Conservation (phyloP, 2,113 vertebrate genomes). For the Menidia beryllina region DNA sequence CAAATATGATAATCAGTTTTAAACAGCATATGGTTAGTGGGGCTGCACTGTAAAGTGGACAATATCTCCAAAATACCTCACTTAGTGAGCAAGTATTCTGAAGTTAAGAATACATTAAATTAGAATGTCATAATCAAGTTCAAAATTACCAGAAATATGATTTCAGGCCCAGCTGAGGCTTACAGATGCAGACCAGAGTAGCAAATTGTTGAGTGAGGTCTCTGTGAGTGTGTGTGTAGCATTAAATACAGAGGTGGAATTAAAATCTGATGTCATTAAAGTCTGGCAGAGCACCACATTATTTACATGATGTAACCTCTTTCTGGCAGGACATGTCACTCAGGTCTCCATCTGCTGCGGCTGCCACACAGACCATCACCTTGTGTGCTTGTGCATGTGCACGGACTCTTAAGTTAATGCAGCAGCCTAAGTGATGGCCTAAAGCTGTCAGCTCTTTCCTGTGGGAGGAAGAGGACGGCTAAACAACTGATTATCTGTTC, state of each 20-base stretch:
- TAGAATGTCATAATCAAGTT: constrained; percentile 69
- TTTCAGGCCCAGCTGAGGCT: constrained; percentile 63
- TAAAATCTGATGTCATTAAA: constrained; percentile 75
- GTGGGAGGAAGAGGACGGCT: constrained; percentile 49
- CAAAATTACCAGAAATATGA: constrained; percentile 67
- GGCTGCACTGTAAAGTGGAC: constrained; percentile 58
- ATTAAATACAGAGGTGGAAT: constrained; percentile 59
- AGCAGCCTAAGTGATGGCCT: constrained; percentile 58
- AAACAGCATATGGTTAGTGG: constrained; percentile 75
- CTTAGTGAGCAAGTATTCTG: constrained; percentile 37
- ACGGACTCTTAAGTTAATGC: constrained; percentile 28
- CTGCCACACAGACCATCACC: constrained; percentile 27
- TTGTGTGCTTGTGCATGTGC: constrained; percentile 29
- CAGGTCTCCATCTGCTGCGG: constrained; percentile 72
- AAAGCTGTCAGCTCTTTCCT: constrained; percentile 73
- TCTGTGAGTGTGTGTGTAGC: constrained; percentile 24
- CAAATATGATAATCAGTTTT: constrained; percentile 77
- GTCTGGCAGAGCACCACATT: constrained; percentile 68
- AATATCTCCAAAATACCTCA: constrained; percentile 40
- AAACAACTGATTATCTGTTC: constrained; percentile 69
- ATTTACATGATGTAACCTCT: constrained; percentile 79
- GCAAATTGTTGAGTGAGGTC: constrained; percentile 41
- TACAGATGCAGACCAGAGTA: constrained; percentile 48
- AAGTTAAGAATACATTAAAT: constrained; percentile 64
- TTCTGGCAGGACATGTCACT: constrained; percentile 74